phyloP scores from a whole-genome alignment of 2,113 vertebrate species.

The Hipposideros armiger region DNA sequence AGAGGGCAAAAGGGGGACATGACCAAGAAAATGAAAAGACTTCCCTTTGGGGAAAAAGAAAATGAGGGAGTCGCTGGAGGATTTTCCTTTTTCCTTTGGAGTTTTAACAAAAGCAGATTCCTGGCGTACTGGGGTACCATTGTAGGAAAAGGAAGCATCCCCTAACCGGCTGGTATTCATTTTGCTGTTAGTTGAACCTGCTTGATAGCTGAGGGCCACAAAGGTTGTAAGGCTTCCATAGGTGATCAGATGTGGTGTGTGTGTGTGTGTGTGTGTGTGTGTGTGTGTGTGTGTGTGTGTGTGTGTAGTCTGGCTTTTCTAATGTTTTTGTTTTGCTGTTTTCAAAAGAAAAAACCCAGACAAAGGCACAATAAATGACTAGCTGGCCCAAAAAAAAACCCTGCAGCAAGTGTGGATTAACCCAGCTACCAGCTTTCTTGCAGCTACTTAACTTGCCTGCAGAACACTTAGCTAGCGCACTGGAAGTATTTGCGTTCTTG shows the following conservation, averaged over 20 bases:
- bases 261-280: not conserved
- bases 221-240: constrained; percentile 63
- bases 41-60: constrained; percentile 12
- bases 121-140: constrained; percentile 1
- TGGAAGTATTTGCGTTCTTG: not conserved
- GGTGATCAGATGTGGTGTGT: constrained; percentile 36
- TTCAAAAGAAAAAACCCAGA: constrained; percentile 74
- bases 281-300: too few species aligned
- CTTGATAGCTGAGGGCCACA: constrained; percentile 59
- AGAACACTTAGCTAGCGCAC: not conserved
- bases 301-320: not conserved
- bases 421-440: constrained; percentile 67
- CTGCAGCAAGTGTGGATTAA: constrained; percentile 75
- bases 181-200: constrained; percentile 66
- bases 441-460: constrained; percentile 60
- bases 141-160: not conserved
- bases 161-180: constrained; percentile 62
- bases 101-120: constrained; percentile 61
- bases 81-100: constrained; percentile 51
- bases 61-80: not conserved
- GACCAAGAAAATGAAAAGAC: not conserved
- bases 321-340: constrained; percentile 76
- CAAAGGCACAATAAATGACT: constrained; percentile 83
- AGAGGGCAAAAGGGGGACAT: not conserved
- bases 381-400: constrained; percentile 82